phyloP scores from a whole-genome alignment of 2,113 vertebrate species.

The Semnornis frantzii region DNA sequence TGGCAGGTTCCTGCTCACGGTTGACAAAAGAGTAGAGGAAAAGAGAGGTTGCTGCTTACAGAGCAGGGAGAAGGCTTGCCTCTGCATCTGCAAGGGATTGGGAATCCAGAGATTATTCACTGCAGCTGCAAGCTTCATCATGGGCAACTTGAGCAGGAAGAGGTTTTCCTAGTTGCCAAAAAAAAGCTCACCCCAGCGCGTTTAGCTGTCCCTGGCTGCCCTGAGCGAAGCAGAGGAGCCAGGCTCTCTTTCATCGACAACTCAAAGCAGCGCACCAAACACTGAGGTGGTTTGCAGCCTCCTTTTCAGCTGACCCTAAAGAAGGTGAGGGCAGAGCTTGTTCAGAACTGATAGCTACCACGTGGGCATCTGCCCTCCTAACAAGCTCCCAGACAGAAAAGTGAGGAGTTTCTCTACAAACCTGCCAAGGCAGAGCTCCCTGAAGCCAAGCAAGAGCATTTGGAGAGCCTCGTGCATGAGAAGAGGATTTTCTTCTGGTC shows the following conservation, averaged over 20 bases:
- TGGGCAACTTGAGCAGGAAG: constrained; percentile 42
- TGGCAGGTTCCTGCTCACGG: constrained; percentile 22
- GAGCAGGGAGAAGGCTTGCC: background rate
- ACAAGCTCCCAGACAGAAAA: background rate
- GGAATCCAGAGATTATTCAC: constrained; percentile 38
- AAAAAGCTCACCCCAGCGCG: constrained; percentile 28
- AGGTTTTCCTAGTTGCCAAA: constrained; percentile 22
- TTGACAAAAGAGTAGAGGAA: constrained; percentile 32
- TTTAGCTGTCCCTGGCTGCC: constrained; percentile 17
- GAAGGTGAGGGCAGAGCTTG: background rate
- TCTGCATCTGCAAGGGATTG: constrained; percentile 43
- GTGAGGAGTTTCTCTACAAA: background rate
- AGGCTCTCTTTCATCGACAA: constrained; percentile 30
- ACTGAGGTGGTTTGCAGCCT: background rate
- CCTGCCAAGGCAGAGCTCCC: background rate
- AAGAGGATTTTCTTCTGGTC: background rate
- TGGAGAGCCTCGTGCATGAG: background rate
- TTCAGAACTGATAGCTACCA: background rate
- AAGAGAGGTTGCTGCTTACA: constrained; percentile 26
- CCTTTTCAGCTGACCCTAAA: background rate
- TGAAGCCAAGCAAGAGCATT: background rate
- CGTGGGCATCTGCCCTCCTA: background rate
- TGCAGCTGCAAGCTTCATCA: constrained; percentile 43
- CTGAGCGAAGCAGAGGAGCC: background rate
- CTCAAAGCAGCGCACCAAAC: background rate